Evolutionary conservation across 2,888 invertebrate genomes (phyloP), one percentile per base, ranked within the genome.

Genomic region (Acleris emargana): DNA sequence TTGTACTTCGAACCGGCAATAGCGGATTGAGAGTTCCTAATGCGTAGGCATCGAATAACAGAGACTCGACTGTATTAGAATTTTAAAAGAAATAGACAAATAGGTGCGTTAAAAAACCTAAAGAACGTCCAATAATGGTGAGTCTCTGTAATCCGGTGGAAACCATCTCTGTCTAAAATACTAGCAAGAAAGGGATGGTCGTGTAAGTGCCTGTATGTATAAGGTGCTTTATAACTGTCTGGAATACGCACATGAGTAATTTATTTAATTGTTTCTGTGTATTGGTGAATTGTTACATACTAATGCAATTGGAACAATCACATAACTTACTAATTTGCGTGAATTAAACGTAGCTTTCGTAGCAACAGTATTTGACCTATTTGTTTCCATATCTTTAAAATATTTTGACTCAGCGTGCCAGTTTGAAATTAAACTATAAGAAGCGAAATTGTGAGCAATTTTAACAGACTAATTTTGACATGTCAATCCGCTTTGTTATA

Each of bases 301-400:
- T 13, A 38, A 4, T 16, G 52, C 13, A 32, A 54, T 45, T 64
- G 58, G 59, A 62, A 68, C 71, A 71, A 74, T 75, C 60, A 73
- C 74, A 73, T 69, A 78, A 69, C 72, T 76, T 74, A 79, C 78
- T 77, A 74, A 73, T 71, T 71, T 70, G 73, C 69, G 76, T 69
- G 57, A 38, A 38, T 38, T 38, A 13, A 13, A 38, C 1, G 2
- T 32, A 32, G 13, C 4, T 38, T 38, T 50, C 25, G 28, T 13
- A 18, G 43, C 49, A 17, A 38, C 25, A 50, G 16, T n/a, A 45
- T 28, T 52, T 53, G 32, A 53, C 17, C 38, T 11, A 38, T 38
- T 38, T 38, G 13, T 38, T 38, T 38, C 38, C 38, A 38, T 4
- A 38, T 38, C 38, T 4, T 38, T 32, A 32, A 32, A 32, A 32